Evolutionary conservation across 2,797 vertebrate genomes (phyloP).

Genomic region (Threskiornis aethiopicus): DNA sequence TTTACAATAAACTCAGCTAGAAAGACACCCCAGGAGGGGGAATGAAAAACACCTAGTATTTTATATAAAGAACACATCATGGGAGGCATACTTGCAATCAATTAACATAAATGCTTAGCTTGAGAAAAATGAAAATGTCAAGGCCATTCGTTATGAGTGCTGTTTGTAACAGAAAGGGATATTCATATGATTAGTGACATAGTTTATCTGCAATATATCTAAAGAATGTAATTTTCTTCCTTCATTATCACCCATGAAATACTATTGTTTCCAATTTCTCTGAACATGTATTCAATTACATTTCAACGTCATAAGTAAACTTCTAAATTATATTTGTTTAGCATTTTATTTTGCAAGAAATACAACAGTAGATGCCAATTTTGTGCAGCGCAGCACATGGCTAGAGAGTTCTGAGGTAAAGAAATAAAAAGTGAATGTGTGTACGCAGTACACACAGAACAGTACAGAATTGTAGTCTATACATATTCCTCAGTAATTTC

Average conservation of each 20-base stretch:
- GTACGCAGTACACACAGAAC: neutral
- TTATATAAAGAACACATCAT: neutral
- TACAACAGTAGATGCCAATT: neutral
- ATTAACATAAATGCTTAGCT: neutral
- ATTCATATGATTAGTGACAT: neutral
- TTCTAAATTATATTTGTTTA: neutral
- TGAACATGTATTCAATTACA: neutral
- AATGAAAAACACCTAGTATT: neutral
- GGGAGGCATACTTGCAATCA: neutral
- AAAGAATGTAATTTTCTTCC: neutral
- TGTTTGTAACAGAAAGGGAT: neutral
- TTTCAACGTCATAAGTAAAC: neutral
- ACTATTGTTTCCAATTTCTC: neutral
- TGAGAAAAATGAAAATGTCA: neutral
- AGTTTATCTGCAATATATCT: neutral
- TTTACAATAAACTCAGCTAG: neutral
- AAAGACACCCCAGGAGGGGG: neutral
- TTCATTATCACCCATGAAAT: neutral
- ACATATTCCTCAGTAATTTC: neutral
- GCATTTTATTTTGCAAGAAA: neutral
- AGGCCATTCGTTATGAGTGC: neutral
- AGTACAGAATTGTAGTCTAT: neutral
- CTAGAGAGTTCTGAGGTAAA: neutral
- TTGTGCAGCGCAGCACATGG: neutral
- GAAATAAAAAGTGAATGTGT: neutral